A percentile compares a stretch with the other conserved stretches of the same genome.
Conservation (phyloP, 64 coral and sea anemone species). For the Montipora cactus region DNA sequence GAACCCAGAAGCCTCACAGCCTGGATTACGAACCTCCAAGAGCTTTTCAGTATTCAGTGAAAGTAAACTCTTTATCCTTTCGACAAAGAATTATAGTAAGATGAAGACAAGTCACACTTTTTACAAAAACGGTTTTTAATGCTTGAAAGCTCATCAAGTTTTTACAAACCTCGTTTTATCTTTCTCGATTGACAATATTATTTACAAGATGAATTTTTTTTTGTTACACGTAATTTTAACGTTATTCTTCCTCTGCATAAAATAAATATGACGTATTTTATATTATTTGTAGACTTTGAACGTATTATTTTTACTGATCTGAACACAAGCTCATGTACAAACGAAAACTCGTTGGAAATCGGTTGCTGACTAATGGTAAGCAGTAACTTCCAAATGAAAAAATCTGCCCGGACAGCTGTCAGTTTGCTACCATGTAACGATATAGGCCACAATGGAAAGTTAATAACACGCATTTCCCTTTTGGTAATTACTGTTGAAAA, state of each 20-base stretch:
- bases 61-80: background rate
- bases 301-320: background rate
- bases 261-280: slow-evolving; percentile 58
- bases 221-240: background rate
- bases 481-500: too few species aligned
- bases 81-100: background rate
- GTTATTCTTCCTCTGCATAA: slow-evolving; percentile 23
- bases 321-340: background rate
- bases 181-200: slow-evolving; percentile 32
- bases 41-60: slow-evolving; percentile 18
- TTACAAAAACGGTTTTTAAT: background rate
- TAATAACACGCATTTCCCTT: too few species aligned
- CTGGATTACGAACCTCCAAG: slow-evolving; percentile 11
- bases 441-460: too few species aligned
- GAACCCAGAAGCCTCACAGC: background rate
- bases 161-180: slow-evolving; percentile 39
- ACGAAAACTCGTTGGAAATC: too few species aligned
- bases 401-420: too few species aligned
- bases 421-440: too few species aligned
- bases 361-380: too few species aligned
- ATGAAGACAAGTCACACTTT: background rate
- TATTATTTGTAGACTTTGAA: slow-evolving; percentile 28
- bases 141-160: background rate
- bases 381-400: too few species aligned
- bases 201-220: slow-evolving; percentile 44